Base-by-base conservation (phyloP, 2,888 invertebrate species). In the Eudemis profundana region DNA sequence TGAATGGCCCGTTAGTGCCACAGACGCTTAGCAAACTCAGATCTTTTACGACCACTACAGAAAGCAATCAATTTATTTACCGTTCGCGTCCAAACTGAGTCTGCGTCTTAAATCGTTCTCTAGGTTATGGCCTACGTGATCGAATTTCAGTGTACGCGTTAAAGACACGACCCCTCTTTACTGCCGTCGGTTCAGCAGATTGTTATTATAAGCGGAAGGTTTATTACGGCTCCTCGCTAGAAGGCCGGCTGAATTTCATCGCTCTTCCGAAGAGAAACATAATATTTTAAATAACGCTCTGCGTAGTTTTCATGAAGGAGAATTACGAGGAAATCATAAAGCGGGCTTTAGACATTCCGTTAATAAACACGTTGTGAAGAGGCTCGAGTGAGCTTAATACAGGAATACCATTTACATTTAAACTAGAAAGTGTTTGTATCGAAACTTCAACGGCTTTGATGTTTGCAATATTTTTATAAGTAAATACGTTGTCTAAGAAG, bases 91-190 rank as follows among this genome's bases (percentile, higher is more conserved):
- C 59, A 60, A 53, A 53, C 59, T 64, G 64, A 69, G 67, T 70
- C 49, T 66, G 38, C 57, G 74, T 69, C 70, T 71, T 71, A 73
- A 75, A 73, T 73, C 72, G 72, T 70, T 73, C 71, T 72, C 72
- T 69, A 75, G 72, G 75, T 81, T 79, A 79, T 70, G 74, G 77
- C 67, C 73, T 78, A 82, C 84, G 83, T 83, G 83, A 81, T 74
- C 73, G 71, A 80, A 78, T 78, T 78, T 70, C 72, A 70, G 70
- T 73, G 71, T 75, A 72, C 72, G 71, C 73, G 66, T 66, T 66
- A 61, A 61, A 70, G 68, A 73, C 69, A 72, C 69, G 61, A 69
- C 69, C 65, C 67, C 68, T 68, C 70, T 73, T 74, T 76, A 75
- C 74, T 72, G 68, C 72, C 74, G 73, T 67, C 70, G 70, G 72